These are phyloP conservation scores for Hormiphora californensis DNA, from an alignment of 37 sponge, comb jelly and placozoan genomes.

Conservation along the genomic window DNA sequence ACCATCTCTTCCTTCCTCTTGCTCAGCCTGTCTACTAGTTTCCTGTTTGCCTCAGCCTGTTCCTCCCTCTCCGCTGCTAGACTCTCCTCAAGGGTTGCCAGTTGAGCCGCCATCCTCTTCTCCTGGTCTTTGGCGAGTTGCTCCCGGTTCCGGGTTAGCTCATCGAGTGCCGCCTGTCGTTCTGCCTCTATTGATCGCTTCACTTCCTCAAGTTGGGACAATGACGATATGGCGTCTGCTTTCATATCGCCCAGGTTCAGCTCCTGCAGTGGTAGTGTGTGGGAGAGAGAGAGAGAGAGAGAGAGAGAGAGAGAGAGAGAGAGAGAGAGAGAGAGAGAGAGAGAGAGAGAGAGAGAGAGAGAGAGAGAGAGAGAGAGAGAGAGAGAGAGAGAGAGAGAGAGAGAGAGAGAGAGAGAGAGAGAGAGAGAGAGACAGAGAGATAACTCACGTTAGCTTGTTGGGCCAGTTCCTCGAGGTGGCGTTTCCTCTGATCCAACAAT, in stretches of 20 bases:
- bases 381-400: neutral
- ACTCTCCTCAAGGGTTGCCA: neutral
- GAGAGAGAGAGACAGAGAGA: neutral
- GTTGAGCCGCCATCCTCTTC: neutral
- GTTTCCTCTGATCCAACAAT: neutral
- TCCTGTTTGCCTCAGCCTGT: neutral
- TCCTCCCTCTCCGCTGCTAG: neutral
- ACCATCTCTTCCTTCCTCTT: slow-evolving; percentile 15
- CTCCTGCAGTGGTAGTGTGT: too few relatives aligned
- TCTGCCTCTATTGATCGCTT: too few relatives aligned
- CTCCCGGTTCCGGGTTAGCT: too few relatives aligned
- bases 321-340: neutral
- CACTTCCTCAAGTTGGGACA: too few relatives aligned
- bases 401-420: neutral
- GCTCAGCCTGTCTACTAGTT: neutral
- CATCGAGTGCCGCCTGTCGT: too few relatives aligned
- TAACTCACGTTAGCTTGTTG: slow-evolving; percentile 5
- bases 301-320: neutral
- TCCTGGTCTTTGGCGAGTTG: neutral
- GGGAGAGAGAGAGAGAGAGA: neutral
- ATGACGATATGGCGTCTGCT: too few relatives aligned
- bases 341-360: neutral
- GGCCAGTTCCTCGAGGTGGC: neutral
- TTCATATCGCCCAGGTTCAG: too few relatives aligned
- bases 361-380: neutral